Evolutionary conservation across 1,140 invertebrate species (phyloP).

Genomic region (Zaprionus taronus): DNA sequence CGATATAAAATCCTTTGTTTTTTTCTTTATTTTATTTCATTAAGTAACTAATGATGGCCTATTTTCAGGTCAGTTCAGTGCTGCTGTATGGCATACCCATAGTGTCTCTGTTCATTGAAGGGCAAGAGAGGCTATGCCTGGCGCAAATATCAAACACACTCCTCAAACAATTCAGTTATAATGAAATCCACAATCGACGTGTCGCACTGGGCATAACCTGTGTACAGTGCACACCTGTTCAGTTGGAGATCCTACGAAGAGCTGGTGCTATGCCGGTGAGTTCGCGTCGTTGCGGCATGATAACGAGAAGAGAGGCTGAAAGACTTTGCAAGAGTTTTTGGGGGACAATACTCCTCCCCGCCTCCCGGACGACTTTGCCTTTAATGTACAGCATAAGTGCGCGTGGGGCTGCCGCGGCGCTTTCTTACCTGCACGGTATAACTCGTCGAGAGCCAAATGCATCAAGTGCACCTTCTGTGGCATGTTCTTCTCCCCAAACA

Average conservation of each 20-base stretch:
- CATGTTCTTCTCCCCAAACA: constrained; percentile 98
- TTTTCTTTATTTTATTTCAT: neutral
- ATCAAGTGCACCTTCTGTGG: constrained; percentile 97
- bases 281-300: constrained; percentile 97
- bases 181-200: constrained; percentile 97
- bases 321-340: constrained; percentile 96
- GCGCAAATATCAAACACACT: constrained; percentile 99
- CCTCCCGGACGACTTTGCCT: constrained; percentile 97
- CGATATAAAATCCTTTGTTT: too few species aligned
- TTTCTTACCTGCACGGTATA: constrained; percentile 96
- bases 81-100: constrained; percentile 96
- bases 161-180: constrained; percentile 97
- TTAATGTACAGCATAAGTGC: constrained; percentile 97
- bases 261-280: constrained; percentile 99
- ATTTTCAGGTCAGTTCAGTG: constrained; percentile 92
- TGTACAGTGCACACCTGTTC: constrained; percentile 98
- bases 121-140: constrained; percentile 95
- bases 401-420: constrained; percentile 97
- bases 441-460: constrained; percentile 97
- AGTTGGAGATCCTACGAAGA: constrained; percentile 95
- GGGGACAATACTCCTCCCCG: constrained; percentile 96
- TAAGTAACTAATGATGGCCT: neutral
- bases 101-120: constrained; percentile 96
- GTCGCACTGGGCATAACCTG: constrained; percentile 98
- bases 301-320: constrained; percentile 97